These are phyloP conservation scores for Columba livia DNA, from an alignment of 2,113 vertebrate genomes.

Conservation along the genomic window DNA sequence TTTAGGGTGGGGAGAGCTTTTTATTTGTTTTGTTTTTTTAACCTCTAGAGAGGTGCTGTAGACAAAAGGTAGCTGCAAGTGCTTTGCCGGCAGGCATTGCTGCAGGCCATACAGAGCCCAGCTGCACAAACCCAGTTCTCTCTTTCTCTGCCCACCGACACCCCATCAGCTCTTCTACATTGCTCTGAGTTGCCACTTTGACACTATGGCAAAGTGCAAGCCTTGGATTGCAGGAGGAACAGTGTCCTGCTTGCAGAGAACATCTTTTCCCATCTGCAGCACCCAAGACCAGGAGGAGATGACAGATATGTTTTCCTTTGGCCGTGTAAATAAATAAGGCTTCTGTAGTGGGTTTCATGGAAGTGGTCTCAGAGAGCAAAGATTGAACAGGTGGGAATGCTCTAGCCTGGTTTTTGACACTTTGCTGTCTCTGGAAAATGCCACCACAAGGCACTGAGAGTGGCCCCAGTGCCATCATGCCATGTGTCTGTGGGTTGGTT, in stretches of 20 bases:
- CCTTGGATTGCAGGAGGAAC: background rate
- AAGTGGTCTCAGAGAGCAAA: background rate
- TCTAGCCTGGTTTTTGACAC: background rate
- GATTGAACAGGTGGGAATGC: background rate
- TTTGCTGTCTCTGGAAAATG: background rate
- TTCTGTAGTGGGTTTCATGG: background rate
- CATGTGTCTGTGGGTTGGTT: background rate
- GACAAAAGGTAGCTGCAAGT: background rate
- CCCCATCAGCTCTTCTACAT: background rate
- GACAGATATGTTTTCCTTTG: background rate
- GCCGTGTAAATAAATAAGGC: background rate
- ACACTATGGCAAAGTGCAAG: background rate
- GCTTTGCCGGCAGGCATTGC: background rate
- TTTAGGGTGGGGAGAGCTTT: background rate
- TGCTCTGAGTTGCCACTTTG: background rate
- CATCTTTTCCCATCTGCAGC: background rate
- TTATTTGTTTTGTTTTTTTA: background rate
- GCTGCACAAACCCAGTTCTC: background rate
- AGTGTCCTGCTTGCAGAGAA: background rate
- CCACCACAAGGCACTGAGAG: background rate
- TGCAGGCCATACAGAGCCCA: fast-evolving
- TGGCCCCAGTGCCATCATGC: fast-evolving
- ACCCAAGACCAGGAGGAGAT: background rate
- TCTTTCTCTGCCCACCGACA: background rate
- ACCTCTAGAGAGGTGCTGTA: background rate